These are phyloP conservation scores for Cynopterus brachyotis DNA, from an alignment of 2,113 vertebrate genomes.

Conservation along the genomic window DNA sequence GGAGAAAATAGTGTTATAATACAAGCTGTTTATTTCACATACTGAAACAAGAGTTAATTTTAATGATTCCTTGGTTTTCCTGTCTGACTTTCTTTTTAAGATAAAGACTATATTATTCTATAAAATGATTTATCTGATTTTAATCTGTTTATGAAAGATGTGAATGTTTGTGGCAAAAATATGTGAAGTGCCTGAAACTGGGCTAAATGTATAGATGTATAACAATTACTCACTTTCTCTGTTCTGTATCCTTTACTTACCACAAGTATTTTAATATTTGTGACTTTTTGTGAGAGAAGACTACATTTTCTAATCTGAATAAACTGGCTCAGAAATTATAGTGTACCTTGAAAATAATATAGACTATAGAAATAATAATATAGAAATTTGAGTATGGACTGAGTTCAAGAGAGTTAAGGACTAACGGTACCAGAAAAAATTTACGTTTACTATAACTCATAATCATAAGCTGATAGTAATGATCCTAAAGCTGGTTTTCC, in stretches of 20 bases:
- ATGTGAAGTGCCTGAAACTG: background rate
- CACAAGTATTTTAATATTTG: slow-evolving; percentile 29
- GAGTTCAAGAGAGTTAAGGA: background rate
- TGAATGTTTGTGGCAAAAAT: background rate
- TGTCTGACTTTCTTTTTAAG: slow-evolving; percentile 36
- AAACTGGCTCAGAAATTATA: slow-evolving; percentile 43
- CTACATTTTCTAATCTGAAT: slow-evolving; percentile 55
- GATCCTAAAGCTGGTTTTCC: background rate
- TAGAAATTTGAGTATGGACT: slow-evolving; percentile 35
- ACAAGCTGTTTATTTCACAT: background rate
- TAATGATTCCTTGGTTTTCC: background rate
- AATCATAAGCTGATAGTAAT: background rate
- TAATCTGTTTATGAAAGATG: background rate
- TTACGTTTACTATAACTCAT: background rate
- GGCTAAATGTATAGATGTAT: background rate
- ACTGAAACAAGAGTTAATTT: slow-evolving; percentile 18
- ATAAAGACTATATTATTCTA: background rate
- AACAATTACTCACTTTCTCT: background rate
- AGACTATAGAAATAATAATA: background rate
- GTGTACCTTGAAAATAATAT: slow-evolving; percentile 49
- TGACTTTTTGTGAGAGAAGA: slow-evolving; percentile 40
- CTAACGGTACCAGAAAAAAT: background rate
- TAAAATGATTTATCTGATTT: background rate
- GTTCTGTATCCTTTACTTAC: background rate
- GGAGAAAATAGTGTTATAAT: background rate